Evolutionary conservation across 23 tunicate species (phyloP), one percentile per base, ranked within the genome.

Genomic region (Diplosoma virens): DNA sequence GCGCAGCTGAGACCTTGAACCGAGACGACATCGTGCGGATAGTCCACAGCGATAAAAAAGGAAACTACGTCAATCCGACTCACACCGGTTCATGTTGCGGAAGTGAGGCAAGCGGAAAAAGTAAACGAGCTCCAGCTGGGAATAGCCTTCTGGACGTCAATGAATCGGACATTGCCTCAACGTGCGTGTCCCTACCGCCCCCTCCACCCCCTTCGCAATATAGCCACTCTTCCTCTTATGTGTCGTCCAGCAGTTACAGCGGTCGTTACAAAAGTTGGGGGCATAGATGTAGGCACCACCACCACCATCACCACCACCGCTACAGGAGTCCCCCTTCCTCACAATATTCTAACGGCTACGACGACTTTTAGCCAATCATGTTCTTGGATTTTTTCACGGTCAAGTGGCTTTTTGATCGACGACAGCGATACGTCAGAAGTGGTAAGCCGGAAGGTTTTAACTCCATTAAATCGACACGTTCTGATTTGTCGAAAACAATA

Each of bases 141-240:
- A 18, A 18, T 16, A 14, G 6, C 21, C 20, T 56, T 14, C 6
- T 23, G 22, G 70, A 63, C 20, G 20, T 11, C 9, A 28, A 3
- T 7, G 70, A 63, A 11, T 63, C 70, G 9, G 70, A 63, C 30
- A n/a, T n/a, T 5, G 20, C 9, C 3, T 26, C 70, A 7, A 26
- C 27, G 11, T 25, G 37, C 35, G 20, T 63, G 3, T 63, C 9
- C 6, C 70, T 36, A 6, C 70, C 70, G 70, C 70, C 70, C 3
- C 70, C 70, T 7, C 70, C 70, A 26, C 70, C 70, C 6, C 70
- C 70, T 4, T 63, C 70, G 27, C 70, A 63, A 30, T 63, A 63
- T 36, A 63, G 70, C 70, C 70, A 36, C 35, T 25, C 70, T 7
- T 63, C 70, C 6, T 63, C 70, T 4, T 55, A 25, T 6, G 24